Evolutionary conservation across 2,888 invertebrate species (phyloP).

Genomic region (Apantesis nais): DNA sequence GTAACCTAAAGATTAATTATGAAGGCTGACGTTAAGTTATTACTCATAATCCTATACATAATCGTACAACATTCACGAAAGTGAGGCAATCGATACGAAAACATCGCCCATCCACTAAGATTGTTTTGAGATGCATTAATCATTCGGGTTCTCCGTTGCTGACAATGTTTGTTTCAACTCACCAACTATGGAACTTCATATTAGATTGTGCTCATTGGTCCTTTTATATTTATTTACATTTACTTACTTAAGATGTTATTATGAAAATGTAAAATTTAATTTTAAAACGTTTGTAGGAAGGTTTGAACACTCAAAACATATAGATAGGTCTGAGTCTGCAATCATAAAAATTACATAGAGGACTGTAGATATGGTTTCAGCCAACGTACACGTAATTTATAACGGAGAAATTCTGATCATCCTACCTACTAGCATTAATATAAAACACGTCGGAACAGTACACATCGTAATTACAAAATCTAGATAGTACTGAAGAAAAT

Average conservation of each 20-base stretch:
- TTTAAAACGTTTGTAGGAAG: neutral
- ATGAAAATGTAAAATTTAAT: conserved; percentile 2
- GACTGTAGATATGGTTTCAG: neutral
- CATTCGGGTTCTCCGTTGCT: conserved; percentile 58
- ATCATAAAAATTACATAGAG: neutral
- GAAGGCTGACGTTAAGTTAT: conserved; percentile 45
- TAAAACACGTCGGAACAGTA: neutral
- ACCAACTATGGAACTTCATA: conserved; percentile 53
- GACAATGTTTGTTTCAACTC: conserved; percentile 64
- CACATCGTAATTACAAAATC: conserved; percentile 15
- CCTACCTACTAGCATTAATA: neutral
- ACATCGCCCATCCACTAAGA: conserved; percentile 41
- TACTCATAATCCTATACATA: conserved; percentile 51
- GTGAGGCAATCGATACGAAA: conserved; percentile 52
- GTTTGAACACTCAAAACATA: neutral
- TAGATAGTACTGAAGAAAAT: conserved; percentile 28
- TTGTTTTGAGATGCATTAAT: conserved; percentile 59
- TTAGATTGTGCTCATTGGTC: conserved; percentile 47
- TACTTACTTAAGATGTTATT: conserved; percentile 44
- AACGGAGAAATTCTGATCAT: neutral
- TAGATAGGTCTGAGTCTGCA: neutral
- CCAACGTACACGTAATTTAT: neutral
- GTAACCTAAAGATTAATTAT: conserved; percentile 32
- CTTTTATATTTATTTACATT: conserved; percentile 37
- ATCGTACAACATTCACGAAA: conserved; percentile 46